Conservation (phyloP, 1,140 invertebrate species). For the Sycobia sp. region DNA sequence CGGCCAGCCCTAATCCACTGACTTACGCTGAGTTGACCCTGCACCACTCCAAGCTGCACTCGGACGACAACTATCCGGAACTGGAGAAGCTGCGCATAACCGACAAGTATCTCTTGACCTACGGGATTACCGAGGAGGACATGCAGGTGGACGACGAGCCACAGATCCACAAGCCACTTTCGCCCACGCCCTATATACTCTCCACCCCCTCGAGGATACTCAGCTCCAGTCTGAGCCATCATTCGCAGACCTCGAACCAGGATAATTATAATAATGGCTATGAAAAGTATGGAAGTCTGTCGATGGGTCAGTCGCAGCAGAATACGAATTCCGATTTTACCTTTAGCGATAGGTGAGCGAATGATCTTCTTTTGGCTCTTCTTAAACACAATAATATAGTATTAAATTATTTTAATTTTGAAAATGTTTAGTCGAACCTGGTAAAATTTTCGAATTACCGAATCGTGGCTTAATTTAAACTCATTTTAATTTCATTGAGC, state of each 20-base stretch:
- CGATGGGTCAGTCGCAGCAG: conserved; percentile 14
- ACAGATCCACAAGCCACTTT: conserved; percentile 50
- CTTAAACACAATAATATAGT: too few species aligned
- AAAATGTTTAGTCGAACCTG: too few species aligned
- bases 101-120: conserved; percentile 80
- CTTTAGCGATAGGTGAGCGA: conserved; percentile 19
- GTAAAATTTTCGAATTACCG: too few species aligned
- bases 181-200: conserved; percentile 61
- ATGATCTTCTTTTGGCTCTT: background rate
- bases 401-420: too few species aligned
- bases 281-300: conserved; percentile 25
- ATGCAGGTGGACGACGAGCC: background rate
- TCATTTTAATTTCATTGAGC: too few species aligned
- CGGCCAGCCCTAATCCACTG: conserved; percentile 72
- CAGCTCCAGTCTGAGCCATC: conserved; percentile 59
- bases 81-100: conserved; percentile 71
- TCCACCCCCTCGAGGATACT: conserved; percentile 57
- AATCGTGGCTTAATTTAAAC: too few species aligned
- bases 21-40: conserved; percentile 73
- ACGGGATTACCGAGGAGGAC: conserved; percentile 67
- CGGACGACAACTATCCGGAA: conserved; percentile 72
- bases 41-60: conserved; percentile 63
- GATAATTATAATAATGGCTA: conserved; percentile 47
- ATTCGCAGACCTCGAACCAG: conserved; percentile 63
- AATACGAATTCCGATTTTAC: conserved; percentile 21